These are phyloP conservation scores for Notospermus geniculatus DNA, from an alignment of 1,140 invertebrate genomes.

Conservation along the genomic window DNA sequence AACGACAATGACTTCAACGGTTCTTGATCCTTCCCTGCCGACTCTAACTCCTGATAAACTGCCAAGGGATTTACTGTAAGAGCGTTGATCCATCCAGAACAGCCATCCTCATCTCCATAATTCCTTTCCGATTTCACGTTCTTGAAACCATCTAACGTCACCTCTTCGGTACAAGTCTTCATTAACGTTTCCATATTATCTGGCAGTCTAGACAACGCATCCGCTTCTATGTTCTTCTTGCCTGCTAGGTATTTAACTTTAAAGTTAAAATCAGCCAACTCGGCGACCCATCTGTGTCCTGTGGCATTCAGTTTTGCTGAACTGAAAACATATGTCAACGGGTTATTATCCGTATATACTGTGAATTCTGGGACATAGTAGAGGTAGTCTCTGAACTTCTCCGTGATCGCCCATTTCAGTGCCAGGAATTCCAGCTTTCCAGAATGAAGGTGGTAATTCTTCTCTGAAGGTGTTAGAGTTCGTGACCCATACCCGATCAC, in stretches of 20 bases:
- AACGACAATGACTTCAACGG: too few relatives aligned
- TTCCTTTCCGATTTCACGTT: too few relatives aligned
- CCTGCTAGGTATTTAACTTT: constrained; percentile 12
- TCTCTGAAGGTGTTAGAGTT: too few relatives aligned
- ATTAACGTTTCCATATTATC: too few relatives aligned
- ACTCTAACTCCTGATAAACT: too few relatives aligned
- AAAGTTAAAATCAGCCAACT: constrained; percentile 20
- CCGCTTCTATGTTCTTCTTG: constrained; percentile 17
- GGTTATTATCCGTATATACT: constrained; percentile 24
- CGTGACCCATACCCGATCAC: constrained; percentile 28
- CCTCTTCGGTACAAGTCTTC: too few relatives aligned
- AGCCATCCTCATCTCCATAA: too few relatives aligned
- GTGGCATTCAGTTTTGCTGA: constrained; percentile 21
- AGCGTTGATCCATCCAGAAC: too few relatives aligned
- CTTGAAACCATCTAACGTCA: too few relatives aligned
- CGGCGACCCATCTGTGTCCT: constrained; percentile 15
- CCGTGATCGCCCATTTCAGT: constrained; percentile 22
- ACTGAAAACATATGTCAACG: constrained; percentile 17
- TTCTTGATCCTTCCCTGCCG: too few relatives aligned
- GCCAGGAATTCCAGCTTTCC: constrained; percentile 26
- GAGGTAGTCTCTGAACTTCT: constrained; percentile 17
- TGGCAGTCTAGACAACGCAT: constrained; percentile 8
- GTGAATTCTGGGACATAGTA: constrained; percentile 20
- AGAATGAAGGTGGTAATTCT: constrained; percentile 20
- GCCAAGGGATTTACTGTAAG: too few relatives aligned